Evolutionary conservation across 1,140 invertebrate species (phyloP).

Genomic region (Hyles euphorbiae): DNA sequence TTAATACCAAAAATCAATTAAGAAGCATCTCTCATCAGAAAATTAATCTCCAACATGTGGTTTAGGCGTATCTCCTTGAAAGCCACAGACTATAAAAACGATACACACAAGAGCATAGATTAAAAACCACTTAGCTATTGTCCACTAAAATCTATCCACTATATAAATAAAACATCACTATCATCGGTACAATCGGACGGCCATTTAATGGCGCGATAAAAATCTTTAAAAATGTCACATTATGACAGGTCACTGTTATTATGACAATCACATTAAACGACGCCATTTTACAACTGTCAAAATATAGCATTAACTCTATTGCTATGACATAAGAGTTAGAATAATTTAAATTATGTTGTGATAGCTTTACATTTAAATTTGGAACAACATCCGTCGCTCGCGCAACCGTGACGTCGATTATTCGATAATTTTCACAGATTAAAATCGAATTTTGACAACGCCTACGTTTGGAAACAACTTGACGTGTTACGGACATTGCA

Average conservation of each 20-base stretch:
- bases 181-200: conserved; percentile 52
- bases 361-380: conserved; percentile 30
- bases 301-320: conserved; percentile 23
- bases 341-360: conserved; percentile 2
- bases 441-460: conserved; percentile 58
- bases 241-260: conserved; percentile 65
- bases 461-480: conserved; percentile 41
- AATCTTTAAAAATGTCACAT: conserved; percentile 58
- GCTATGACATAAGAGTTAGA: conserved; percentile 19
- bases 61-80: too few species aligned
- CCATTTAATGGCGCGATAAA: conserved; percentile 50
- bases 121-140: conserved; percentile 12
- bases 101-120: conserved; percentile 12
- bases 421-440: conserved; percentile 65
- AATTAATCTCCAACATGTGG: too few species aligned
- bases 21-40: too few species aligned
- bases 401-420: conserved; percentile 65
- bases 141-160: conserved; percentile 32
- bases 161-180: conserved; percentile 64
- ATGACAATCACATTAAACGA: conserved; percentile 32
- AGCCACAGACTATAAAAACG: background rate
- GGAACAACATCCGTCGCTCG: conserved; percentile 62
- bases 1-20: too few species aligned
- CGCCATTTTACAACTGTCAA: background rate
- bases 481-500: conserved; percentile 1